Conservation (phyloP, 2,797 vertebrate genomes). For the Odontamblyopus lacepedii region DNA sequence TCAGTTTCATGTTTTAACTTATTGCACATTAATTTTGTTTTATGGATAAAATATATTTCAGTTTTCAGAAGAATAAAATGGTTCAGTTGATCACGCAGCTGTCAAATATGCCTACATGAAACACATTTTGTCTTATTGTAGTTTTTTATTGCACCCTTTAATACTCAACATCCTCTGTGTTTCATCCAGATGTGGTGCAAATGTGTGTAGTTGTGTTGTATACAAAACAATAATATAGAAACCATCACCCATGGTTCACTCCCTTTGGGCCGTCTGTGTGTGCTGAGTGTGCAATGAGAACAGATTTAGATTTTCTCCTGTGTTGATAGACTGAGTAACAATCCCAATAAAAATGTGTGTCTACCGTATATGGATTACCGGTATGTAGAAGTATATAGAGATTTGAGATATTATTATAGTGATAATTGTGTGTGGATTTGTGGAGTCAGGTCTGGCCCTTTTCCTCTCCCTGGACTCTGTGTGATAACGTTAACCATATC, state of each 20-base stretch:
- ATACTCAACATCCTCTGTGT: constrained; percentile 58
- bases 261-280: constrained; percentile 17
- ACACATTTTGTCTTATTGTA: not conserved
- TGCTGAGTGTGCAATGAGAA: constrained; percentile 23
- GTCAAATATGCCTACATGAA: not conserved
- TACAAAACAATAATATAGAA: constrained; percentile 3
- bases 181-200: constrained; percentile 44
- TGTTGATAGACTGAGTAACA: constrained; percentile 21
- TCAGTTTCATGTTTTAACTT: not conserved
- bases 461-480: constrained; percentile 75
- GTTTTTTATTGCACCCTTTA: constrained; percentile 77
- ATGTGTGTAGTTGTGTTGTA: constrained; percentile 33
- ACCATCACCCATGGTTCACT: constrained; percentile 27
- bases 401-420: not conserved
- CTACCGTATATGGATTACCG: not conserved
- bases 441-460: constrained; percentile 72
- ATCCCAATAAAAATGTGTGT: constrained; percentile 2
- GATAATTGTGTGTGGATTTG: constrained; percentile 44
- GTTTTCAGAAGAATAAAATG: not conserved
- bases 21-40: not conserved
- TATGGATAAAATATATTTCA: not conserved
- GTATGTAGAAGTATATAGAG: not conserved
- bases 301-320: constrained; percentile 8
- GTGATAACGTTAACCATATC: constrained; percentile 88
- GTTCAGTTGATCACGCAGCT: not conserved